Evolutionary conservation across 2,113 vertebrate genomes (phyloP).

Genomic region (Urocolius indicus): DNA sequence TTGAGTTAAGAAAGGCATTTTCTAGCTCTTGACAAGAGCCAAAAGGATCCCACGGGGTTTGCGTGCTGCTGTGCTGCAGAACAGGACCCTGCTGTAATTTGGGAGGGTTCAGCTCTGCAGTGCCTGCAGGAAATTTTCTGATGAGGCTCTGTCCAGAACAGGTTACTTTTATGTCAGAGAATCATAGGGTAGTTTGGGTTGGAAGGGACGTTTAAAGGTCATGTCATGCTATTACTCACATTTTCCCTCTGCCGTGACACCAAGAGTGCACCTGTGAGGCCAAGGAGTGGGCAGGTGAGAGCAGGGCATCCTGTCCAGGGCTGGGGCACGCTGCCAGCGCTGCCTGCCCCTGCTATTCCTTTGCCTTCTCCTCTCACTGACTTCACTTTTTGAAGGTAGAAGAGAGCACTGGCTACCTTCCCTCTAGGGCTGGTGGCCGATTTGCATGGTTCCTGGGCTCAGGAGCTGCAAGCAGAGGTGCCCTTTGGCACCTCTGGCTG

Average conservation of each 20-base stretch:
- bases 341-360: neutral
- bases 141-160: neutral
- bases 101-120: neutral
- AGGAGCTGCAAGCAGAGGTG: too few relatives aligned
- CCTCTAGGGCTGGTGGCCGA: neutral
- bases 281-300: too few relatives aligned
- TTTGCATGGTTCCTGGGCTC: neutral
- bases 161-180: too few relatives aligned
- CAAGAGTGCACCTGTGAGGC: neutral
- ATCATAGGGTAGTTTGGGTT: too few relatives aligned
- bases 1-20: neutral
- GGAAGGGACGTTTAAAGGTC: neutral
- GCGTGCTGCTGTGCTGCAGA: neutral
- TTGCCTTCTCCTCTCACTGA: neutral
- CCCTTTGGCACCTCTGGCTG: too few relatives aligned
- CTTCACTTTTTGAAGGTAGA: neutral
- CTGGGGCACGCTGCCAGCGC: neutral
- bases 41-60: neutral
- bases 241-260: neutral
- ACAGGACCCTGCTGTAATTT: neutral
- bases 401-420: neutral
- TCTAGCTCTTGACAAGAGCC: neutral
- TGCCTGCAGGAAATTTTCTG: neutral
- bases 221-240: neutral
- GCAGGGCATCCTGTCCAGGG: too few relatives aligned